phyloP scores from a whole-genome alignment of 2,888 invertebrate genomes.

The Rhorus exstirpatorius region DNA sequence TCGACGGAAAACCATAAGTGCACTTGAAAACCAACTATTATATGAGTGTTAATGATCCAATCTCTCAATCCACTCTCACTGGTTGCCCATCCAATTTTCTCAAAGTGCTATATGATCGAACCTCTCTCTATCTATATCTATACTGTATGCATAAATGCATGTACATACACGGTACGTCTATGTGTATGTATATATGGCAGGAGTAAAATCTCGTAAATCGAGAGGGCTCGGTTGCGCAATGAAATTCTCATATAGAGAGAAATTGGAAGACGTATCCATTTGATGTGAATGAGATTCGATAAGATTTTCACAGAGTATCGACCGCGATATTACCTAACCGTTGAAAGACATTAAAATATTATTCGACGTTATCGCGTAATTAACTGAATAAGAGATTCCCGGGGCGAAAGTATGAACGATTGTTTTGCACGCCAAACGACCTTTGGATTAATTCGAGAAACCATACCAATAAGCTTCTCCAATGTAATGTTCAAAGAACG shows the following conservation, averaged over 20 bases:
- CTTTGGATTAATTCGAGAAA: neutral
- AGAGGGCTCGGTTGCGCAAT: slow-evolving; percentile 29
- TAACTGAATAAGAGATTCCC: neutral
- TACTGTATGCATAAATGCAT: neutral
- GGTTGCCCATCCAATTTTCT: slow-evolving; percentile 64
- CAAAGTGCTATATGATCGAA: slow-evolving; percentile 65
- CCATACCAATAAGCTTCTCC: neutral
- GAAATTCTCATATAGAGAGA: slow-evolving; percentile 43
- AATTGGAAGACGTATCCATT: neutral
- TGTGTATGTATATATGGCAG: neutral
- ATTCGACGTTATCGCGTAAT: neutral
- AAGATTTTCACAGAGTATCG: slow-evolving; percentile 13
- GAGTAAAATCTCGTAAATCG: slow-evolving; percentile 28
- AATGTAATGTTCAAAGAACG: neutral
- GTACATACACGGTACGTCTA: neutral
- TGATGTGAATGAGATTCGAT: slow-evolving; percentile 37
- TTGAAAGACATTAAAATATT: neutral
- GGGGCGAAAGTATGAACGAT: neutral
- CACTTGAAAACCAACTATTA: slow-evolving; percentile 38
- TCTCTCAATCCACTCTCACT: slow-evolving; percentile 60
- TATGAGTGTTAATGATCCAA: slow-evolving; percentile 54
- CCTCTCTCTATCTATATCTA: slow-evolving; percentile 28
- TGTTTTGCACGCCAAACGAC: neutral
- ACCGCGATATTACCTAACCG: neutral
- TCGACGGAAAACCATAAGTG: slow-evolving; percentile 41